These are phyloP conservation scores for Hassar affinis DNA, from an alignment of 2,113 vertebrate genomes.

Conservation along the genomic window DNA sequence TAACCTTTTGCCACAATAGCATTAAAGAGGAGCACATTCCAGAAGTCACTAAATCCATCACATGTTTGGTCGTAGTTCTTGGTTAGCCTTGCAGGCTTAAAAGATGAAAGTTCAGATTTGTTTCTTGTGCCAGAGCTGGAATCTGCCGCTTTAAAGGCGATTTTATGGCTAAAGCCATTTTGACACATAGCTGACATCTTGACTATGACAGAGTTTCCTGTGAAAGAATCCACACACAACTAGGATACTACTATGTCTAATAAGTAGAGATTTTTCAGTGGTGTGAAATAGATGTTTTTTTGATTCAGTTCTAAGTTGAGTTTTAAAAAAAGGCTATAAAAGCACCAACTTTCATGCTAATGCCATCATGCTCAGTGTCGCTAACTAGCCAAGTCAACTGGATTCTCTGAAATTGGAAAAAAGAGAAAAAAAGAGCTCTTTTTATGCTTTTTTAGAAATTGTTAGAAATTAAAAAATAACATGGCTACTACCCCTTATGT, in stretches of 20 bases:
- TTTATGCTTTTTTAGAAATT: too few relatives aligned
- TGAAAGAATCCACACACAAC: too few relatives aligned
- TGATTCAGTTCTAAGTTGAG: neutral
- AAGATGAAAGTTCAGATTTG: conserved; percentile 29
- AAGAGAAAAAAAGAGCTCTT: too few relatives aligned
- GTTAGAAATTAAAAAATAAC: too few relatives aligned
- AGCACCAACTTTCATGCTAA: neutral
- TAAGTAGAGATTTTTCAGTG: neutral
- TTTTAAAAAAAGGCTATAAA: too few relatives aligned
- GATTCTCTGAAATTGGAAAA: neutral
- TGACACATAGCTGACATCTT: neutral
- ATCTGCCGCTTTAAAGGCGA: neutral
- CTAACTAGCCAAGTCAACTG: neutral
- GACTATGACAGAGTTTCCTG: neutral
- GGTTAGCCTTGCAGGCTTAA: conserved; percentile 40
- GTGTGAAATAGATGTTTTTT: neutral
- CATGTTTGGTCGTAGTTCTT: conserved; percentile 35
- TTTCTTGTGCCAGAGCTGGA: neutral
- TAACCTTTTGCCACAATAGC: conserved; percentile 36
- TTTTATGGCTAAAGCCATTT: neutral
- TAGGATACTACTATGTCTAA: neutral
- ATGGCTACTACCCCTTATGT: too few relatives aligned
- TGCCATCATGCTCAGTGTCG: too few relatives aligned
- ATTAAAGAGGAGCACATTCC: conserved; percentile 40
- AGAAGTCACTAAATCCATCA: conserved; percentile 38